Evolutionary conservation across 1,140 invertebrate genomes (phyloP).

Genomic region (Listronotus oregonensis): DNA sequence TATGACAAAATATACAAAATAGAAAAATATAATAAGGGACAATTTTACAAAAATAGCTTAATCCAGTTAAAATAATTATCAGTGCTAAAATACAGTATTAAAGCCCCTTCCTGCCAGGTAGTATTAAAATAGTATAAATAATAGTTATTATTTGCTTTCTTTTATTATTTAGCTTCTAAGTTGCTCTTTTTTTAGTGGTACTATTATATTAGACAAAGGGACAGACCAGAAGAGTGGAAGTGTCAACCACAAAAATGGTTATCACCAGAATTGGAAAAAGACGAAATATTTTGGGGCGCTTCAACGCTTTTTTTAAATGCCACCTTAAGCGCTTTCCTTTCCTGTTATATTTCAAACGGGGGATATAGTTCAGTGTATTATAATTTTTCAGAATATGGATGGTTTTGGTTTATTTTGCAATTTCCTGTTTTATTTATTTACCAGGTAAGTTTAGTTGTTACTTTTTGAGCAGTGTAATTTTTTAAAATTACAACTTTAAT

Average conservation of each 20-base stretch:
- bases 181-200: slow-evolving; percentile 65
- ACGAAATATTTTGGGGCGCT: slow-evolving; percentile 70
- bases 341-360: slow-evolving; percentile 70
- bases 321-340: slow-evolving; percentile 62
- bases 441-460: slow-evolving; percentile 57
- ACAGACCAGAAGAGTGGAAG: slow-evolving; percentile 71
- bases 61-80: too few relatives aligned
- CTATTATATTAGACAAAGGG: slow-evolving; percentile 66
- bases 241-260: slow-evolving; percentile 74
- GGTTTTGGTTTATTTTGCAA: slow-evolving; percentile 69
- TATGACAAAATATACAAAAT: too few relatives aligned
- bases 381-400: slow-evolving; percentile 66
- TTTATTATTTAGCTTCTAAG: too few relatives aligned
- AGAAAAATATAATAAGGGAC: too few relatives aligned
- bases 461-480: not conserved
- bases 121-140: too few relatives aligned
- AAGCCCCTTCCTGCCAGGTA: too few relatives aligned
- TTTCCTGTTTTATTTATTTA: slow-evolving; percentile 68
- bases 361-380: slow-evolving; percentile 71
- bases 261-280: slow-evolving; percentile 66
- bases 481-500: too few relatives aligned
- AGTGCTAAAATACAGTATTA: too few relatives aligned
- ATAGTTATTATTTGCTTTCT: too few relatives aligned
- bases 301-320: slow-evolving; percentile 63
- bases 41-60: too few relatives aligned